These are phyloP conservation scores for Oncorhynchus masou DNA, from an alignment of 2,113 vertebrate species.

Conservation along the genomic window DNA sequence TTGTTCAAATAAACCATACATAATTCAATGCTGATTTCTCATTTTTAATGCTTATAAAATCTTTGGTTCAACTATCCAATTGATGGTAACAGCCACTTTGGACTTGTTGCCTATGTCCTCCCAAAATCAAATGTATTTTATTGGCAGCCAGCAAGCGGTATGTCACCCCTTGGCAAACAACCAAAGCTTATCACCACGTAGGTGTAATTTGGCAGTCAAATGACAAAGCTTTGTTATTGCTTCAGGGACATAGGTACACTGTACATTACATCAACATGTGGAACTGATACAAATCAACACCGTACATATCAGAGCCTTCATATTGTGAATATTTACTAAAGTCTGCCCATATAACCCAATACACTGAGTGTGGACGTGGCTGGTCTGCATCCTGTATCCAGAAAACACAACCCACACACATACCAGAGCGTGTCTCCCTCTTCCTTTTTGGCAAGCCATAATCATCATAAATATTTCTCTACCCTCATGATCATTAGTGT, in stretches of 20 bases:
- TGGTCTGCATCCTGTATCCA: constrained; percentile 56
- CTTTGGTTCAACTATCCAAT: not conserved
- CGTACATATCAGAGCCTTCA: constrained; percentile 21
- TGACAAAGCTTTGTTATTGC: not conserved
- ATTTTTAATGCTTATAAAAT: not conserved
- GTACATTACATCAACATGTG: constrained; percentile 3
- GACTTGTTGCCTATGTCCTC: not conserved
- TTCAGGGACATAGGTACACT: not conserved
- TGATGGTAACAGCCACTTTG: not conserved
- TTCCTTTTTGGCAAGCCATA: constrained; percentile 61
- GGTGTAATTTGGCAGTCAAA: not conserved
- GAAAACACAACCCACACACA: constrained; percentile 60
- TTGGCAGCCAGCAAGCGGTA: not conserved
- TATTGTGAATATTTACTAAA: constrained; percentile 50
- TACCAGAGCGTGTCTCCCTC: constrained; percentile 44
- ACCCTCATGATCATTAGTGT: constrained; percentile 66
- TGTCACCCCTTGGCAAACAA: not conserved
- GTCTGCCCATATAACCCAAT: constrained; percentile 44
- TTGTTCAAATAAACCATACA: not conserved
- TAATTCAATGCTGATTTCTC: not conserved
- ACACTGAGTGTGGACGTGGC: constrained; percentile 40
- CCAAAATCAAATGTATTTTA: not conserved
- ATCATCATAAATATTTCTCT: constrained; percentile 63
- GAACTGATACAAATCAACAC: constrained; percentile 25
- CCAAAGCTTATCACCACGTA: not conserved